Evolutionary conservation across 35 echinoderm and acorn worm species (phyloP), one percentile per base, ranked within the genome.

Genomic region (Heliocidaris tuberculata): DNA sequence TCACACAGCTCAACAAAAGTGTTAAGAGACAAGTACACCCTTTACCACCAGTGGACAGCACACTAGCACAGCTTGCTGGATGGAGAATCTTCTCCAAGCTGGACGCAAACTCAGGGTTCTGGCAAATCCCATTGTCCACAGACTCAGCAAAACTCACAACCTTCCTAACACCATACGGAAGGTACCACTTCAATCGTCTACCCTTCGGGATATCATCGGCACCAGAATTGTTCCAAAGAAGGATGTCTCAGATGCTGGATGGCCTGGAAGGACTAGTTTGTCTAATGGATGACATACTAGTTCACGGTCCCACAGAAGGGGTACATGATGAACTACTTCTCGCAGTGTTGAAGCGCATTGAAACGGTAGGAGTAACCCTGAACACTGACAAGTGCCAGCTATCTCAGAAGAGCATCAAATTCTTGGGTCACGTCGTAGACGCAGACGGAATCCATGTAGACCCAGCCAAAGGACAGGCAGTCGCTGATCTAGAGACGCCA

Each of bases 171-270:
- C 97, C 97, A 19, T 96, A 93, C 70, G 95, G 97, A 31, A 93
- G 95, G 71, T 98, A 94, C 32, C 49, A 21, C 19, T 98, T 96
- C 56, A 42, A 42, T 78, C 71, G 97, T 15, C 47, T 96, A 47
- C 97, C 96, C 9, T 98, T 98, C 65, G 95, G 97, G 27, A 96
- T 98, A 13, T 95, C 93, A 59, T 96, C 92, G 12, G 97, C 92
- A 30, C 97, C 94, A 29, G 96, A 98, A 88, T 48, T 94, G 59
- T 95, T 97, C 92, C 94, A 96, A 49, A 42, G 94, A 47, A 92
- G 47, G n/a, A 98, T 98, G 97, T 92, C 85, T n/a, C 86, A 94
- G 30, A 92, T 98, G 21, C 93, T 98, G 2, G 86, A 92, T 93
- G 97, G 97, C 15, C 31, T 95, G 0, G 95, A 94, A 50, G 97